Conservation (phyloP, 2,797 vertebrate genomes). For the Sebastes minor region DNA sequence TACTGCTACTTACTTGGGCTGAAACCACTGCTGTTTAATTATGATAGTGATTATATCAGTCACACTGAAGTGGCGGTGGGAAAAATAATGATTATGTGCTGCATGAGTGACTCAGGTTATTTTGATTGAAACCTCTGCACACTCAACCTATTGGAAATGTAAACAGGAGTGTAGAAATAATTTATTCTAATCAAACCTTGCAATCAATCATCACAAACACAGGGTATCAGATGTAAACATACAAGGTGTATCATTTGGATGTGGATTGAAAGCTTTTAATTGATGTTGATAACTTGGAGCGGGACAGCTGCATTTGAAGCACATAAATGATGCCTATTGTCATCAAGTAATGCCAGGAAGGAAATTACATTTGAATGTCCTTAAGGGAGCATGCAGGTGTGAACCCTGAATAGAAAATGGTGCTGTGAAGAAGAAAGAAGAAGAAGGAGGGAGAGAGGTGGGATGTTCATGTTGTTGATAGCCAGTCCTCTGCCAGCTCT, state of each 20-base stretch:
- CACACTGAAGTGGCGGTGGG: background rate
- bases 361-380: constrained; percentile 57
- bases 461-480: constrained; percentile 56
- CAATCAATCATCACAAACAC: constrained; percentile 10
- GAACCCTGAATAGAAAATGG: constrained; percentile 60
- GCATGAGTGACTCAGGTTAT: constrained; percentile 28
- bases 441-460: constrained; percentile 12
- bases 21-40: constrained; percentile 22
- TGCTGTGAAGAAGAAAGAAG: constrained; percentile 18
- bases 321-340: constrained; percentile 57
- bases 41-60: constrained; percentile 27
- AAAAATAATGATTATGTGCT: constrained; percentile 26
- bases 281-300: background rate
- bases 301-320: constrained; percentile 17
- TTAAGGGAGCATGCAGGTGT: constrained; percentile 70
- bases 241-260: background rate
- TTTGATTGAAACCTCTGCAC: constrained; percentile 20
- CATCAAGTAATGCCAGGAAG: constrained; percentile 56
- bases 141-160: constrained; percentile 32
- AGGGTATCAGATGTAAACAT: background rate
- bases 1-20: background rate
- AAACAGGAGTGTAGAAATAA: constrained; percentile 21
- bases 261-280: constrained; percentile 1
- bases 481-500: constrained; percentile 46
- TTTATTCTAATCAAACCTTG: constrained; percentile 24